Evolutionary conservation across 2,113 vertebrate genomes (phyloP), one percentile per base, ranked within the genome.

Genomic region (Charina bottae): DNA sequence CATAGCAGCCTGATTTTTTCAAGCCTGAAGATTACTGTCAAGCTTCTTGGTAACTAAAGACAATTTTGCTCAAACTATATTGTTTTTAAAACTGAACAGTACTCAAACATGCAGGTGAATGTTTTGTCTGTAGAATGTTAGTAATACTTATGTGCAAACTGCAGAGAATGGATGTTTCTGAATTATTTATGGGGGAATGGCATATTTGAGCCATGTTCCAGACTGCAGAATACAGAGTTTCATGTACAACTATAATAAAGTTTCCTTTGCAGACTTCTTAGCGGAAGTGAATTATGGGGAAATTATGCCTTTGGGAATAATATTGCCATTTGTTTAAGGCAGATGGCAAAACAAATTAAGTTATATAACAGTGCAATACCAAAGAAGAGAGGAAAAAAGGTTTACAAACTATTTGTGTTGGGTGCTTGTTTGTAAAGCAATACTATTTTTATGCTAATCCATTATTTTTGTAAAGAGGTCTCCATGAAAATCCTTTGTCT

Each of bases 291-390:
- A 92, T 96, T 86, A 93, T 92, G 93, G 89, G 93, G 90, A 90
- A 95, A 90, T 49, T 37, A 21, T 55, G 89, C 92, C 96, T 94
- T 60, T 90, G 55, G 87, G 83, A 96, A 93, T 94, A 94, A 92
- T 12, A 60, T 26, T 93, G 90, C 4, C 23, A 59, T 96, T 97
- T 97, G 88, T 94, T 95, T 89, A 94, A 96, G 94, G 88, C 94
- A 96, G 97, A 95, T 97, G 95, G 95, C 87, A 96, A 90, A 94
- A 93, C 85, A 53, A 83, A 94, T 96, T 95, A 94, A 94, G 90
- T 96, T 92, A 93, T 24, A 59, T 4, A 3, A 12, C 54, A 92
- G 62, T 86, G 62, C 92, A 83, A 92, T 93, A 92, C 46, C 23
- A 72, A 93, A 95, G 92, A 89, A 95, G 89, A 95, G 95, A 96